Percentiles rank a stretch among this genome's conserved stretches.
phyloP scores from a whole-genome alignment of 2,113 vertebrate genomes.

The Xiphophorus hellerii region DNA sequence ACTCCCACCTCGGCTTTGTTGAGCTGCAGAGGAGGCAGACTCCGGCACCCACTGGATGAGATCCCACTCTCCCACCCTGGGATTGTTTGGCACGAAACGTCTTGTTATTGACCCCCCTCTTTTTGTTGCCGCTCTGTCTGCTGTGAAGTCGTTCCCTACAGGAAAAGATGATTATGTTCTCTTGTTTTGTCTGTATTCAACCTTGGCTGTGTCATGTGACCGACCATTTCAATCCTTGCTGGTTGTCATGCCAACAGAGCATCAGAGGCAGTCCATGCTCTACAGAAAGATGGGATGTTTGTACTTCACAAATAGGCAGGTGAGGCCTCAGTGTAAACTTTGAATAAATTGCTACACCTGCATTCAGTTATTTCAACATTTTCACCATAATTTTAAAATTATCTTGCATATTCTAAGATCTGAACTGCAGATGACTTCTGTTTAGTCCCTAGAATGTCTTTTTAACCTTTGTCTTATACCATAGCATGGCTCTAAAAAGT shows the following conservation, averaged over 20 bases:
- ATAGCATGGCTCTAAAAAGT: too few species aligned
- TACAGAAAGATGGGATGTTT: slow-evolving; percentile 44
- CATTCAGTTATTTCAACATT: not conserved
- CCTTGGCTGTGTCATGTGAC: slow-evolving; percentile 70
- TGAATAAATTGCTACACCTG: not conserved
- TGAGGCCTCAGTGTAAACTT: slow-evolving; percentile 29
- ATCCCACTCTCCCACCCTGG: slow-evolving; percentile 38
- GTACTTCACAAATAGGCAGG: slow-evolving; percentile 51
- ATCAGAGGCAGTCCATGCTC: slow-evolving; percentile 56
- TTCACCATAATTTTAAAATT: not conserved
- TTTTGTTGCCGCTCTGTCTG: slow-evolving; percentile 18
- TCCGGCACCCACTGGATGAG: slow-evolving; percentile 31
- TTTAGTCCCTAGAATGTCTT: not conserved
- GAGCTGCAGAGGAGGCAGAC: slow-evolving; percentile 29
- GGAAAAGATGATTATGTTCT: slow-evolving; percentile 44
- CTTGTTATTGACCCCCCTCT: slow-evolving; percentile 38
- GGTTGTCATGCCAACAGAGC: slow-evolving; percentile 81
- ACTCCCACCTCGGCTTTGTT: slow-evolving; percentile 38
- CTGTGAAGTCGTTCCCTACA: slow-evolving; percentile 30
- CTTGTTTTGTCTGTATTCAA: slow-evolving; percentile 64
- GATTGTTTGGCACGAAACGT: slow-evolving; percentile 60
- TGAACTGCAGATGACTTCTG: not conserved
- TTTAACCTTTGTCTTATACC: too few species aligned
- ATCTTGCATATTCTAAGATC: not conserved
- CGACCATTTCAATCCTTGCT: slow-evolving; percentile 59